These are phyloP conservation scores for Oxyteleia sp. DNA, from an alignment of 2,888 invertebrate species.

Conservation along the genomic window DNA sequence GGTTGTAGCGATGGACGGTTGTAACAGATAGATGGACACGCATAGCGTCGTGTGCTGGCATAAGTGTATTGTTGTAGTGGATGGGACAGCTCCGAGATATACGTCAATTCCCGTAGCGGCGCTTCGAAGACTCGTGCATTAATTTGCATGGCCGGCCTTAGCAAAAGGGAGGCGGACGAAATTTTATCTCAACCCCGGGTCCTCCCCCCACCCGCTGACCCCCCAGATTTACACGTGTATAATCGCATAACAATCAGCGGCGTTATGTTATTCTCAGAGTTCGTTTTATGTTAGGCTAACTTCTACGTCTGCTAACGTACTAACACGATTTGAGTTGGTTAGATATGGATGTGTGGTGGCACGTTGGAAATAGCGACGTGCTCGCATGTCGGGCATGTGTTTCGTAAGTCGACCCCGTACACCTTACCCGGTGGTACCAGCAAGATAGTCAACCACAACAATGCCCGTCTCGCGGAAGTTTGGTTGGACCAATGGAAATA, in stretches of 20 bases:
- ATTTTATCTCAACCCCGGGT: constrained; percentile 37
- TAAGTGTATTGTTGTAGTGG: too few relatives aligned
- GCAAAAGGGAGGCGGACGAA: constrained; percentile 73
- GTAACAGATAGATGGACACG: too few relatives aligned
- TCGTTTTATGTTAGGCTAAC: constrained; percentile 70
- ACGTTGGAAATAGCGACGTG: constrained; percentile 96
- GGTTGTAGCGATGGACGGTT: too few relatives aligned
- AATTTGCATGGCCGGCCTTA: constrained; percentile 79
- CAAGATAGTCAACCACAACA: constrained; percentile 95
- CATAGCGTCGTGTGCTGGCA: too few relatives aligned
- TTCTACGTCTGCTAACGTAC: constrained; percentile 76
- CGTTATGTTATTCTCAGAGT: constrained; percentile 47
- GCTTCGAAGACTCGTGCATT: too few relatives aligned
- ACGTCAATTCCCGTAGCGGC: too few relatives aligned
- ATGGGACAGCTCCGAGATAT: too few relatives aligned
- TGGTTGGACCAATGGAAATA: constrained; percentile 99
- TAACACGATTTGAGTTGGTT: constrained; percentile 88
- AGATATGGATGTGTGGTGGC: constrained; percentile 99
- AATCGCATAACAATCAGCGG: constrained; percentile 47
- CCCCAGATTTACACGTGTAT: constrained; percentile 20
- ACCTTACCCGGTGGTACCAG: constrained; percentile 97
- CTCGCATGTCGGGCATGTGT: constrained; percentile 97
- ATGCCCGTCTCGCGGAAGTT: constrained; percentile 97
- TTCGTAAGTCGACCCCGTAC: constrained; percentile 97
- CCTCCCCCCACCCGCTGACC: too few relatives aligned